Conservation (phyloP, 2,113 vertebrate genomes). For the Chunga burmeisteri region DNA sequence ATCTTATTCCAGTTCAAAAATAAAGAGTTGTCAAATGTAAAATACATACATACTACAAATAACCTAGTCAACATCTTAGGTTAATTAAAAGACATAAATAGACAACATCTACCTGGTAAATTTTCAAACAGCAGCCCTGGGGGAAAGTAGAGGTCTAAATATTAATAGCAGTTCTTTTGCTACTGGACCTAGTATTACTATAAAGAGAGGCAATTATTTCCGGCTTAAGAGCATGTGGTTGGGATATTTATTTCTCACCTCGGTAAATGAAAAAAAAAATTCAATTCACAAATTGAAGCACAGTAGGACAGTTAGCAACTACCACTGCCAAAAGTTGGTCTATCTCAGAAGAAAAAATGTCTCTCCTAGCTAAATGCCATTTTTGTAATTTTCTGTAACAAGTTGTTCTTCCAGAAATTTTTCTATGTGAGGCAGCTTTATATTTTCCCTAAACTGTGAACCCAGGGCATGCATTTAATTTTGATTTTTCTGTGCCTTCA, state of each 20-base stretch:
- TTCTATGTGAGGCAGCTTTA: not conserved
- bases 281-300: not conserved
- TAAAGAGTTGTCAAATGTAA: not conserved
- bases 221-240: not conserved
- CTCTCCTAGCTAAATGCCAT: not conserved
- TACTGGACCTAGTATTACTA: not conserved
- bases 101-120: not conserved
- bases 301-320: not conserved
- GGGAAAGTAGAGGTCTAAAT: not conserved
- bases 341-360: not conserved
- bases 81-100: not conserved
- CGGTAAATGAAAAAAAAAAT: not conserved
- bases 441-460: not conserved
- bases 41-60: not conserved
- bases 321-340: not conserved
- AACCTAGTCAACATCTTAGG: not conserved
- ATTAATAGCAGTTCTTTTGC: not conserved
- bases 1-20: not conserved
- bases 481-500: not conserved
- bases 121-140: not conserved
- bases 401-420: not conserved
- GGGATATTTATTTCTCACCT: not conserved
- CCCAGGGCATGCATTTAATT: not conserved
- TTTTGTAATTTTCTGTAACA: not conserved
- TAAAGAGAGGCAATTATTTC: not conserved